phyloP scores from a whole-genome alignment of 2,888 invertebrate species.

The Eupsilia transversa region DNA sequence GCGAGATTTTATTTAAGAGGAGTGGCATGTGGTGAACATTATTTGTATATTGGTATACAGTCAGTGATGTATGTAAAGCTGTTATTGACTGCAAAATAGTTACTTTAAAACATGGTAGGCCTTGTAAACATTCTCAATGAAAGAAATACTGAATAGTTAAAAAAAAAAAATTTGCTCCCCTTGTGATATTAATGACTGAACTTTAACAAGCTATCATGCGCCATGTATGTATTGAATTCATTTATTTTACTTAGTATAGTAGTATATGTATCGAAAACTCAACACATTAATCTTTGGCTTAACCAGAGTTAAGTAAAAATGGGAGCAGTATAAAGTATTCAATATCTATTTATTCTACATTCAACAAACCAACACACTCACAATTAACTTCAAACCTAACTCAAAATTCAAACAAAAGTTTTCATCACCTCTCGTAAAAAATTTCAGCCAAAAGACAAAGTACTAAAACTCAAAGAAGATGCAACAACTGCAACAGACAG shows the following conservation, averaged over 20 bases:
- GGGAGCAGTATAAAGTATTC: neutral
- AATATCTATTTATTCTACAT: constrained; percentile 2
- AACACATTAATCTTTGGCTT: no score
- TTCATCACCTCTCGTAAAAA: constrained; percentile 3
- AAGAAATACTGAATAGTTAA: neutral
- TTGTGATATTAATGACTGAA: neutral
- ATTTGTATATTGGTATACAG: neutral
- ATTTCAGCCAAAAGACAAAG: constrained; percentile 84
- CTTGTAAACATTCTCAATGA: neutral
- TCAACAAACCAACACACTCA: neutral
- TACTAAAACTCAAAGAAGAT: constrained; percentile 83
- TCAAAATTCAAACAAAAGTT: neutral
- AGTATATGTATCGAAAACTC: neutral
- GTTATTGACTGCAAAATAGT: neutral
- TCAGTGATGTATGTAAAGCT: neutral
- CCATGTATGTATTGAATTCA: neutral
- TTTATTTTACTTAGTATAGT: neutral
- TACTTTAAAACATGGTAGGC: neutral
- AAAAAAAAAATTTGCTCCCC: no score
- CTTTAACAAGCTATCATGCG: neutral
- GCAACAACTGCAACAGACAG: constrained; percentile 74
- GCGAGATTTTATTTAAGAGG: constrained; percentile 13
- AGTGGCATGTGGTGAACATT: neutral
- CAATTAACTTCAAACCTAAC: neutral
- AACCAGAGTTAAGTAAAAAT: neutral